A percentile compares a stretch with the other conserved stretches of the same genome.
Conservation (phyloP, 2,888 invertebrate species). For the Mythimna albipuncta region DNA sequence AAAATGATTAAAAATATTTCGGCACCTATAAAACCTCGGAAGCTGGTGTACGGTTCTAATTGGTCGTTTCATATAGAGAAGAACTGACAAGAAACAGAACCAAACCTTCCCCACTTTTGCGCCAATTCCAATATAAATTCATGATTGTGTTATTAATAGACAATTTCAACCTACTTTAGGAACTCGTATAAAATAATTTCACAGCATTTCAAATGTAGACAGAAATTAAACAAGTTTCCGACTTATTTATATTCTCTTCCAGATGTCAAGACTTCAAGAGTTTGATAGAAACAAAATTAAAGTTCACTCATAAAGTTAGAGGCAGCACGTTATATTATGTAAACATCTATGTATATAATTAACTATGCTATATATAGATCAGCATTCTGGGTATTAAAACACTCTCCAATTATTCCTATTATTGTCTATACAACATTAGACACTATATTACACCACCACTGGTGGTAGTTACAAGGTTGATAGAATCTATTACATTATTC, state of each 20-base stretch:
- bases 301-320: constrained; percentile 8
- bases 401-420: no score
- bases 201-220: constrained; percentile 10
- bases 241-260: constrained; percentile 25
- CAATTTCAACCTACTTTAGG: not conserved
- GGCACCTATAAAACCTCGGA: no score
- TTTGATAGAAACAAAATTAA: constrained; percentile 28
- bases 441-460: no score
- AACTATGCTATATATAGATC: not conserved
- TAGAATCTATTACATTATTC: no score
- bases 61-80: no score
- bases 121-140: not conserved
- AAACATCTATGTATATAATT: not conserved
- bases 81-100: no score
- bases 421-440: no score
- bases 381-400: not conserved
- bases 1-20: no score
- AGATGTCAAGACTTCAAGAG: constrained; percentile 28
- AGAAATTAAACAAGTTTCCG: constrained; percentile 21
- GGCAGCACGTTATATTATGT: constrained; percentile 3
- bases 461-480: no score
- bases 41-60: no score
- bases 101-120: no score
- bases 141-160: not conserved
- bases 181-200: not conserved